Percentiles rank a stretch among this genome's conserved stretches.
Conservation (phyloP, 2,113 vertebrate genomes). For the Sula dactylatra region DNA sequence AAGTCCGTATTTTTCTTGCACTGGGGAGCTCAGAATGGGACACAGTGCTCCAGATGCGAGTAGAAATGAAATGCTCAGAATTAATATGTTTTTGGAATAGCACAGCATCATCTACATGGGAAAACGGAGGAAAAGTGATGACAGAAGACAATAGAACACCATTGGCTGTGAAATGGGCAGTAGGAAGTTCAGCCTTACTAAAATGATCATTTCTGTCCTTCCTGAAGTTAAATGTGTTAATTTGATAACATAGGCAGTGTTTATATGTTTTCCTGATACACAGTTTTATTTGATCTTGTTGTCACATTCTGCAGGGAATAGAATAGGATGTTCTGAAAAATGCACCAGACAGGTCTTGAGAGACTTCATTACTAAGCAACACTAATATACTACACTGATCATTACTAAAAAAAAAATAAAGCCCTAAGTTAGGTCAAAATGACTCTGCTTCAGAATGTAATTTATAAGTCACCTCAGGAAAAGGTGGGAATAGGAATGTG, state of each 20-base stretch:
- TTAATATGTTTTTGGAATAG: not conserved
- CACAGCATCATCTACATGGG: not conserved
- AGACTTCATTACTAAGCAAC: slow-evolving; percentile 51
- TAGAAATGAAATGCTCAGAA: not conserved
- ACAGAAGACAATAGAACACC: not conserved
- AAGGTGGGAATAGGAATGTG: slow-evolving; percentile 5
- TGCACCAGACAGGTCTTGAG: not conserved
- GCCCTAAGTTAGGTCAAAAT: not conserved
- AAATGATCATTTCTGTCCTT: not conserved
- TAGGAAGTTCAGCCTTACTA: not conserved
- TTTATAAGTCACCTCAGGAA: slow-evolving; percentile 2
- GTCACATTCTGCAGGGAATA: not conserved
- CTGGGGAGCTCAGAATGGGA: not conserved
- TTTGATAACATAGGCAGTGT: not conserved
- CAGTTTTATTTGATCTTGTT: not conserved
- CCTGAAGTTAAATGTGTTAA: not conserved
- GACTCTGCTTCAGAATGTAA: not conserved
- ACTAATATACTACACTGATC: slow-evolving; percentile 12
- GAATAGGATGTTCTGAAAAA: slow-evolving; percentile 40
- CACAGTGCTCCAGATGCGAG: not conserved
- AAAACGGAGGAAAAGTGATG: not conserved
- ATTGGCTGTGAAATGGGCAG: not conserved
- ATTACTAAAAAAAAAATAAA: slow-evolving; percentile 2
- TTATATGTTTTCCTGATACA: not conserved
- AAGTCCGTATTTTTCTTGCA: not conserved